Percentiles rank a stretch among this genome's conserved stretches.
Evolutionary conservation across 2,888 invertebrate species (phyloP).

Genomic region (Dasysyrphus albostriatus): DNA sequence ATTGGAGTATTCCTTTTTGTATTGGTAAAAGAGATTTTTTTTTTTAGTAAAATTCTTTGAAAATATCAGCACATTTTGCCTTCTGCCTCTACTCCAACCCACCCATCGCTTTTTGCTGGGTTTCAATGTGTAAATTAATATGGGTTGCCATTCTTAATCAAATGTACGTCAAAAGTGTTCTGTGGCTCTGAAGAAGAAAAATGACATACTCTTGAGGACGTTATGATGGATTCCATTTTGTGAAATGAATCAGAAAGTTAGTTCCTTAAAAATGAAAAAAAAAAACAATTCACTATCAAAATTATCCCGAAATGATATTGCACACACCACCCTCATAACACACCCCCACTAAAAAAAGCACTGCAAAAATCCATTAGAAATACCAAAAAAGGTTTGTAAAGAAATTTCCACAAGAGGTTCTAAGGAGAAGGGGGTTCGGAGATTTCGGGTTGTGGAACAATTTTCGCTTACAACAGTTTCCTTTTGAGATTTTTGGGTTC

Average conservation of each 20-base stretch:
- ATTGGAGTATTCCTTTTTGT: conserved; percentile 32
- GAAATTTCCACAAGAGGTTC: conserved; percentile 21
- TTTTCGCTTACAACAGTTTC: conserved; percentile 26
- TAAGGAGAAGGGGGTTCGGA: background rate
- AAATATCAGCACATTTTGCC: conserved; percentile 44
- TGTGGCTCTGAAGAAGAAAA: background rate
- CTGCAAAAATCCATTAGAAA: conserved; percentile 7
- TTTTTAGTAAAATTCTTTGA: conserved; percentile 42
- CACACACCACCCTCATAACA: background rate
- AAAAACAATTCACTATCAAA: conserved; percentile 11
- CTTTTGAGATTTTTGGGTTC: conserved; percentile 37
- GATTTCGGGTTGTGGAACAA: conserved; percentile 2
- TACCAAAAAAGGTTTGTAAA: background rate
- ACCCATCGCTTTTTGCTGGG: background rate
- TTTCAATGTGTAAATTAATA: background rate
- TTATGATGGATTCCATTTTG: conserved; percentile 52
- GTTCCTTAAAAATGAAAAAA: no score
- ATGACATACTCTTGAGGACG: background rate
- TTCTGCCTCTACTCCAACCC: background rate
- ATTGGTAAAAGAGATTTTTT: conserved; percentile 5
- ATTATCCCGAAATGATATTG: background rate
- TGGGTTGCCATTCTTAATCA: conserved; percentile 42
- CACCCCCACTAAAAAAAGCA: background rate
- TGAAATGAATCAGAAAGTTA: conserved; percentile 48
- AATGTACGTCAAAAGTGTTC: conserved; percentile 32